Evolutionary conservation across 2,113 vertebrate genomes (phyloP).

Genomic region (Paracanthobrama guichenoti): DNA sequence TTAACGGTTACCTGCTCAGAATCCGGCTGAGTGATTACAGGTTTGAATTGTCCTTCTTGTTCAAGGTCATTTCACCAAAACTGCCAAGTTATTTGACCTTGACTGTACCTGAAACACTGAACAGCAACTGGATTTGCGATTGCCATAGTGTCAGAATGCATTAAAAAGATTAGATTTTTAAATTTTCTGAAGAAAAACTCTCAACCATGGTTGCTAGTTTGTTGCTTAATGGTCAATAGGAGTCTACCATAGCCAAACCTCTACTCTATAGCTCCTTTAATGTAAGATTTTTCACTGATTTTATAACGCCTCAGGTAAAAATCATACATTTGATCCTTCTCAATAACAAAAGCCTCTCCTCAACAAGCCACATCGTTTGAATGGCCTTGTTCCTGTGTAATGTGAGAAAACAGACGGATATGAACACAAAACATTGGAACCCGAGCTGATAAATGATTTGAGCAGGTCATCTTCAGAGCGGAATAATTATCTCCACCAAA

Average conservation of each 20-base stretch:
- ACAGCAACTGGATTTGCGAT: not conserved
- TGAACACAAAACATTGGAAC: not conserved
- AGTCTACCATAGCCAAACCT: not conserved
- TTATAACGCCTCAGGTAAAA: not conserved
- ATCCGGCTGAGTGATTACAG: slow-evolving; percentile 19
- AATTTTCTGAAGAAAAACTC: not conserved
- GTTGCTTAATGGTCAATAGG: not conserved
- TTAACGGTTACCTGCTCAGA: slow-evolving; percentile 31
- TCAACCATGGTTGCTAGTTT: not conserved
- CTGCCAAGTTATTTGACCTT: slow-evolving; percentile 8
- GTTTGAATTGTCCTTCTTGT: not conserved
- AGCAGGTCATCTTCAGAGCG: not conserved
- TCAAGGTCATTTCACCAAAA: slow-evolving; percentile 35
- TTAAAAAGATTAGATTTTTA: not conserved
- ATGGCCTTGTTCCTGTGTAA: slow-evolving; percentile 4
- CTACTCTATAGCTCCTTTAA: not conserved
- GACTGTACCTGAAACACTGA: not conserved
- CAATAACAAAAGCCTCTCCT: not conserved
- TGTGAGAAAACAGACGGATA: slow-evolving; percentile 13
- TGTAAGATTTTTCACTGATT: not conserved
- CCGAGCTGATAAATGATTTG: slow-evolving; percentile 15
- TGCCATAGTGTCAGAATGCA: not conserved
- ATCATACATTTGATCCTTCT: not conserved
- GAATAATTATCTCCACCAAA: slow-evolving; percentile 46
- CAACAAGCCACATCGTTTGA: not conserved